phyloP scores from a whole-genome alignment of 2,113 vertebrate species.

The Callipepla squamata region DNA sequence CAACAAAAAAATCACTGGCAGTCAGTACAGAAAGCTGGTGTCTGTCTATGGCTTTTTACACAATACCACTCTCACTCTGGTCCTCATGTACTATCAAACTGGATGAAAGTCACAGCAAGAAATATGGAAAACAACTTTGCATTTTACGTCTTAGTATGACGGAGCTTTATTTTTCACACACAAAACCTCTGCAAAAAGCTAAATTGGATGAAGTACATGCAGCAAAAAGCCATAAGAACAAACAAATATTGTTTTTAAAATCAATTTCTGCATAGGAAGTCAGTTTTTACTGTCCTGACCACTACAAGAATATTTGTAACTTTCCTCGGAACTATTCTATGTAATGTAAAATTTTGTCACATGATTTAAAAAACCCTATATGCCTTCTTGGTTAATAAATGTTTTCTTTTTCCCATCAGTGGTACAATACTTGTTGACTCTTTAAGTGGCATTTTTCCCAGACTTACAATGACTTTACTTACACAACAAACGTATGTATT shows the following conservation, averaged over 20 bases:
- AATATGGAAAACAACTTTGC: not conserved
- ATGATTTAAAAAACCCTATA: not conserved
- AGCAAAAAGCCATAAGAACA: not conserved
- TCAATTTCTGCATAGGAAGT: not conserved
- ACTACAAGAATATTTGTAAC: not conserved
- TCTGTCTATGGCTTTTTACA: not conserved
- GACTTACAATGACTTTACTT: not conserved
- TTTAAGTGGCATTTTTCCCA: not conserved
- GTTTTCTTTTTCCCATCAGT: not conserved
- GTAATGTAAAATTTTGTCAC: not conserved
- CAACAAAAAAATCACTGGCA: not conserved
- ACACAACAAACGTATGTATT: not conserved
- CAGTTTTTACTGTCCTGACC: not conserved
- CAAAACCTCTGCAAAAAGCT: not conserved
- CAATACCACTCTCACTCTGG: not conserved
- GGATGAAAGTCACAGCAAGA: not conserved
- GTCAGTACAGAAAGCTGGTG: not conserved
- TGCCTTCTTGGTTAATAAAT: not conserved
- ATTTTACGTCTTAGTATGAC: not conserved
- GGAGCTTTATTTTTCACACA: not conserved
- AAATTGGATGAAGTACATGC: not conserved
- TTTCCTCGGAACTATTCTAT: not conserved
- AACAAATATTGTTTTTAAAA: not conserved
- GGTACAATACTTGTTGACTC: not conserved
- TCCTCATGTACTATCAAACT: not conserved